Conservation (phyloP, 1,140 invertebrate species). For the Agrilus planipennis region DNA sequence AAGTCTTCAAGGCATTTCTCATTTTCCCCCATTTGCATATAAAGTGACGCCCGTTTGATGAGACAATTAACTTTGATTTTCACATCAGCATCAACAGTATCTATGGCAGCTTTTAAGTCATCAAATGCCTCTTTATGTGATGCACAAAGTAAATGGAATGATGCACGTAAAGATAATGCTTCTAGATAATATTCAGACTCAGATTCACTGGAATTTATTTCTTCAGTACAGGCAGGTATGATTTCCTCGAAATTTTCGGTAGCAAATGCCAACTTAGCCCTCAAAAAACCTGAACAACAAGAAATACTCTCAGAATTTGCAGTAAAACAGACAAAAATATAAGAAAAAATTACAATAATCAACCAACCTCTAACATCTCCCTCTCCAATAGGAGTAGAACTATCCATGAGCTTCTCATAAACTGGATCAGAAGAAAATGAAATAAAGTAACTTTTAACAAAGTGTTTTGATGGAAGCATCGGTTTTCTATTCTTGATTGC, state of each 20-base stretch:
- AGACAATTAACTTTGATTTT: constrained; percentile 72
- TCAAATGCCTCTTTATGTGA: constrained; percentile 53
- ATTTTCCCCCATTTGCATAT: constrained; percentile 64
- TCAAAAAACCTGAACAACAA: constrained; percentile 42
- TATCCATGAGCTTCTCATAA: constrained; percentile 26
- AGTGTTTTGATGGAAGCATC: constrained; percentile 68
- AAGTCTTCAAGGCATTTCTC: constrained; percentile 69
- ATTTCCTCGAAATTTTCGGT: constrained; percentile 65
- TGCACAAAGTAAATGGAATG: constrained; percentile 69
- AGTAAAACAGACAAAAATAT: background rate
- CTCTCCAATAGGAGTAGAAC: constrained; percentile 23
- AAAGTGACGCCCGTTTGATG: constrained; percentile 77
- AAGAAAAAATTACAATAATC: constrained; percentile 4
- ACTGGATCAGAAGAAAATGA: constrained; percentile 79
- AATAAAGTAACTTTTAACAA: constrained; percentile 72
- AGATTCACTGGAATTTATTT: constrained; percentile 54
- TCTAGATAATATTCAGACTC: constrained; percentile 44
- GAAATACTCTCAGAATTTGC: too few species aligned
- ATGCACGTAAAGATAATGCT: constrained; percentile 65
- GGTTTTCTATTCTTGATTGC: constrained; percentile 54
- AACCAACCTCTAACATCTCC: constrained; percentile 21
- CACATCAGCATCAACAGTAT: constrained; percentile 42
- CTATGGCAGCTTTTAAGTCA: constrained; percentile 56
- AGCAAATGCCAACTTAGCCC: constrained; percentile 53
- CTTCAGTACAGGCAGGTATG: constrained; percentile 65